A percentile compares a stretch with the other conserved stretches of the same genome.
Conservation (phyloP, 1,140 invertebrate species). For the Cotesia chilonis region DNA sequence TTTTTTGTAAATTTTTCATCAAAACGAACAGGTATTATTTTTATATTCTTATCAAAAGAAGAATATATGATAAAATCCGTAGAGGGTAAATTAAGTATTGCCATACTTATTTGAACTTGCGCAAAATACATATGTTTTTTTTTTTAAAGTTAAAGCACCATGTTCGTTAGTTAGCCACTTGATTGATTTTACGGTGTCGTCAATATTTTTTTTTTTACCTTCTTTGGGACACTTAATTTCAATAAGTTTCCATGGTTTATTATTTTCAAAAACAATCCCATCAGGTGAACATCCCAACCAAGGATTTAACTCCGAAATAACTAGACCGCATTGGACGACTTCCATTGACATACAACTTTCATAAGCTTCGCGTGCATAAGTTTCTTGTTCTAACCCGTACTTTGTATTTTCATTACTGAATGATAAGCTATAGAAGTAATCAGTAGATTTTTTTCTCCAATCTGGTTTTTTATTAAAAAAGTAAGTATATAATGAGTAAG, state of each 20-base stretch:
- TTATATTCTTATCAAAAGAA: too few species aligned
- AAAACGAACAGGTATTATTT: too few species aligned
- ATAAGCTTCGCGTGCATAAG: neutral
- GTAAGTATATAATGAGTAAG: too few species aligned
- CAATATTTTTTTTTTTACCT: slow-evolving; percentile 10
- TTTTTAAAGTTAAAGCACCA: slow-evolving; percentile 20
- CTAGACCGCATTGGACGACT: slow-evolving; percentile 9
- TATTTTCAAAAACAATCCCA: slow-evolving; percentile 13
- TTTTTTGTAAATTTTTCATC: too few species aligned
- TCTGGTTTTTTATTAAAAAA: slow-evolving; percentile 28
- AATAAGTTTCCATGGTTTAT: slow-evolving; percentile 12
- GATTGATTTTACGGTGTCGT: slow-evolving; percentile 9
- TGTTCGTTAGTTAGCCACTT: slow-evolving; percentile 13
- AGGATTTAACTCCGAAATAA: slow-evolving; percentile 17
- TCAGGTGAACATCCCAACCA: slow-evolving; percentile 13
- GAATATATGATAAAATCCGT: too few species aligned
- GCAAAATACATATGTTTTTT: too few species aligned
- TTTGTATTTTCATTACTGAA: slow-evolving; percentile 24
- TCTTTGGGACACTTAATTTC: slow-evolving; percentile 15
- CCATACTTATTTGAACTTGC: too few species aligned
- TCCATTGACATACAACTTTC: slow-evolving; percentile 1
- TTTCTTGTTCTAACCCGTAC: slow-evolving; percentile 22
- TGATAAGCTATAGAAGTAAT: slow-evolving; percentile 14
- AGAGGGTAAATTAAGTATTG: too few species aligned
- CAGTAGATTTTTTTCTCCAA: slow-evolving; percentile 15